Evolutionary conservation across 1,140 invertebrate genomes (phyloP), one percentile per base, ranked within the genome.

Genomic region (Nylanderia fulva): DNA sequence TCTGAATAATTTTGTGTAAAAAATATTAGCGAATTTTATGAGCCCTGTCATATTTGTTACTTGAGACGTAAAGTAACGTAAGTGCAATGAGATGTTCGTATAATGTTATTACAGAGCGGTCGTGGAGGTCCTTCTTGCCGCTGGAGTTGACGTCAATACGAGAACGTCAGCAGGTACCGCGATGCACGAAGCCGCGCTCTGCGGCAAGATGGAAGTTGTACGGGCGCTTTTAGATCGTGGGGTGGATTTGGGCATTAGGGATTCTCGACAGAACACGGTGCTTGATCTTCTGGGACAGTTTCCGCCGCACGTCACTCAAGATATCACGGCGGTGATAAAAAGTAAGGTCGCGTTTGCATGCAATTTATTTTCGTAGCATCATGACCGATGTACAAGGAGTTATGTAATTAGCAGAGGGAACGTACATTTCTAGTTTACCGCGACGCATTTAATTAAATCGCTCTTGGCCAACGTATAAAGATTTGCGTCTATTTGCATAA

Each of bases 141-240:
- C 98, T 52, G 98, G 98, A 1, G 97, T 99, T 88, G 97, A 98
- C 92, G 97, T 99, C 0, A 99, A 99, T 94, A 96, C 98, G 0
- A 95, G 98, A 86, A 99, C 98, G 1, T 96, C 97, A 68, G 96
- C 97, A 36, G 99, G 99, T 0, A 99, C 98, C 1, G 98, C 99
- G 0, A 96, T 99, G 83, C 99, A 99, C 95, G 98, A 99, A 92
- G 99, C 99, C 1, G 98, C 98, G 0, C 96, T 99, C 7, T 99
- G 97, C 94, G 98, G 98, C 68, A 99, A 99, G 95, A 96, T 98
- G 86, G 98, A 98, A 86, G 98, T 99, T 36, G 98, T 98, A 5
- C 95, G 97, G 71, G 96, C 98, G 0, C 95, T 99, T 18, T 93
- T 99, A 6, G 96, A 98, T 58, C 95, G 96, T 74, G 98, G 98